Evolutionary conservation across 2,888 invertebrate genomes (phyloP), one percentile per base, ranked within the genome.

Genomic region (Phymatocera aterrima): DNA sequence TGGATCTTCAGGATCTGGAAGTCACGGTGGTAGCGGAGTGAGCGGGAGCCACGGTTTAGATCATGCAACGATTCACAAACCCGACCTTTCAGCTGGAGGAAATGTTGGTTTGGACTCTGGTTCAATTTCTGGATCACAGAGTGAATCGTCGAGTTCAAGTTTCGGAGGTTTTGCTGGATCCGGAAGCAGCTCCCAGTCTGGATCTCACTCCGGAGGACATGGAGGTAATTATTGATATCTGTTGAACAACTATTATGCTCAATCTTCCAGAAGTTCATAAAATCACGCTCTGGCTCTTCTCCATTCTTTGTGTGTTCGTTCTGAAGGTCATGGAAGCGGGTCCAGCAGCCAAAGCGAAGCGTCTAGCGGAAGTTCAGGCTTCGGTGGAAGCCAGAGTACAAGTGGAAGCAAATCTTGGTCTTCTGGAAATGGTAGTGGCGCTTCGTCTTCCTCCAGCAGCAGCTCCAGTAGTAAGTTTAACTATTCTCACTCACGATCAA

Each of bases 391-490:
- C 46, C 1, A 24, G 1, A 64, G 64, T 34, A 6, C 1, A 12
- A 80, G 18, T 6, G 61, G 28, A 31, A 79, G 51, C 75, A 77
- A 80, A 31, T 34, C 81, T 3, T 84, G 83, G 82, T 5, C 82
- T 24, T 83, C 84, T 0, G 79, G 82, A 24, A 79, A 81, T 1
- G 82, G 43, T 0, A 48, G 37, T 21, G 70, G 77, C 12, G 8
- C 78, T 1, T 70, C 70, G 18, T 37, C 78, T 5, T 72, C 43
- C n/a, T 15, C 78, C n/a, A 78, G 78, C 34, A 60, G 70, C 61
- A 74, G 60, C 40, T 54, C 77, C 15, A 64, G 18, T 48, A 60
- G 78, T 78, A 6, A 78, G 78, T 78, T 2, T 51, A n/a, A n/a
- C n/a, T n/a, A n/a, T n/a, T n/a, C n/a, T n/a, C n/a, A n/a, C n/a